Percentiles rank a stretch among this genome's conserved stretches.
Evolutionary conservation across 2,888 invertebrate species (phyloP).

Genomic region (Pollenia labialis): DNA sequence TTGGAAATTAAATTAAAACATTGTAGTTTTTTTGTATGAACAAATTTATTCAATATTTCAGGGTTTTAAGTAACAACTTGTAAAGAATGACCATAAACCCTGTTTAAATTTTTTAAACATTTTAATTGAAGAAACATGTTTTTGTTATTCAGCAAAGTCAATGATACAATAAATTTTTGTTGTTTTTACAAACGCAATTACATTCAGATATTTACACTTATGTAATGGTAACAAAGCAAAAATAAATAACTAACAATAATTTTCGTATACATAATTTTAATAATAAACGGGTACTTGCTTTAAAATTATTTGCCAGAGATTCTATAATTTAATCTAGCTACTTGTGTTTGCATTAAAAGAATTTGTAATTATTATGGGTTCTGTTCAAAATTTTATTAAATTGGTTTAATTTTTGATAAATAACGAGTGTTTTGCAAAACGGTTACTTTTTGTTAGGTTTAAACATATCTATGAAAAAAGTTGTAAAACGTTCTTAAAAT

Average conservation of each 20-base stretch:
- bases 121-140: conserved; percentile 33
- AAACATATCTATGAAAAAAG: neutral
- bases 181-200: conserved; percentile 7
- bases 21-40: neutral
- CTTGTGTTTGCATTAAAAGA: neutral
- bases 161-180: neutral
- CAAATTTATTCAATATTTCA: neutral
- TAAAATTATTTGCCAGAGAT: too few relatives aligned
- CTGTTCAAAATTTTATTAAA: neutral
- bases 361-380: too few relatives aligned
- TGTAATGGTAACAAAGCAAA: too few relatives aligned
- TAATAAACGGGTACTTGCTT: neutral
- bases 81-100: neutral
- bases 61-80: neutral
- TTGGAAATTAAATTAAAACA: too few relatives aligned
- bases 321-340: too few relatives aligned
- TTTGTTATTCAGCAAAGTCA: neutral
- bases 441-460: neutral
- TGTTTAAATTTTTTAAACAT: neutral
- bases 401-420: neutral
- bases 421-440: neutral
- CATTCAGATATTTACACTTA: neutral
- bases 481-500: too few relatives aligned
- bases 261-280: neutral
- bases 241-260: neutral